Conservation (phyloP, 2,888 invertebrate genomes). For the Temnothorax unifasciatus region DNA sequence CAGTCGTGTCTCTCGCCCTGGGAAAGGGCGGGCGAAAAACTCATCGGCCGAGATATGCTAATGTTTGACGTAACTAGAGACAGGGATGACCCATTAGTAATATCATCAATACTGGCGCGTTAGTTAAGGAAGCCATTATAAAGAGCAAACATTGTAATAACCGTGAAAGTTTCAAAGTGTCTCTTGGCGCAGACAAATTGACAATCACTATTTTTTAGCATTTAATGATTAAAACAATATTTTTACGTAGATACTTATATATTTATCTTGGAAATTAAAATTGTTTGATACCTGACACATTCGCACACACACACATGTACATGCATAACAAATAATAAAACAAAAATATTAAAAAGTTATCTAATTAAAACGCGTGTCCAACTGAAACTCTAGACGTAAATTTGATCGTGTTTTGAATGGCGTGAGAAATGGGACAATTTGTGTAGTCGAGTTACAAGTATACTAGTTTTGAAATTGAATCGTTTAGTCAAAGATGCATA, state of each 20-base stretch:
- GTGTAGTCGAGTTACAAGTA: not conserved
- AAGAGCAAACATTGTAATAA: conserved; percentile 64
- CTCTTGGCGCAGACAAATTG: not conserved
- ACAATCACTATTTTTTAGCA: not conserved
- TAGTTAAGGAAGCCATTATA: conserved; percentile 74
- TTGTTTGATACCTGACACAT: no score
- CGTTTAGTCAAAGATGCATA: conserved; percentile 10
- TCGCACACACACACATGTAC: not conserved
- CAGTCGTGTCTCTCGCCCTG: conserved; percentile 2
- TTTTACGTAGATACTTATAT: not conserved
- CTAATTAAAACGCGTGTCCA: not conserved
- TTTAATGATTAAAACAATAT: not conserved
- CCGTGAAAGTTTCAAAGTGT: not conserved
- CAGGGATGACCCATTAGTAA: conserved; percentile 57
- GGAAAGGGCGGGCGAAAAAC: conserved; percentile 31
- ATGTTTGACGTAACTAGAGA: conserved; percentile 58
- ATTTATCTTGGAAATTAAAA: not conserved
- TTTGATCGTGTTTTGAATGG: not conserved
- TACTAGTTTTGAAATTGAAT: conserved; percentile 18
- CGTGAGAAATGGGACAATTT: not conserved
- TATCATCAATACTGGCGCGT: conserved; percentile 62
- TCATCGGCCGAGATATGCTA: conserved; percentile 60
- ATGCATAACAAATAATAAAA: not conserved
- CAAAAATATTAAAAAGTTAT: not conserved
- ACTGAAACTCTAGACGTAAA: conserved; percentile 9